Percentiles rank a stretch among this genome's conserved stretches.
Evolutionary conservation across 53 echinoderm and acorn worm genomes (phyloP).

Genomic region (Mesocentrotus franciscanus): DNA sequence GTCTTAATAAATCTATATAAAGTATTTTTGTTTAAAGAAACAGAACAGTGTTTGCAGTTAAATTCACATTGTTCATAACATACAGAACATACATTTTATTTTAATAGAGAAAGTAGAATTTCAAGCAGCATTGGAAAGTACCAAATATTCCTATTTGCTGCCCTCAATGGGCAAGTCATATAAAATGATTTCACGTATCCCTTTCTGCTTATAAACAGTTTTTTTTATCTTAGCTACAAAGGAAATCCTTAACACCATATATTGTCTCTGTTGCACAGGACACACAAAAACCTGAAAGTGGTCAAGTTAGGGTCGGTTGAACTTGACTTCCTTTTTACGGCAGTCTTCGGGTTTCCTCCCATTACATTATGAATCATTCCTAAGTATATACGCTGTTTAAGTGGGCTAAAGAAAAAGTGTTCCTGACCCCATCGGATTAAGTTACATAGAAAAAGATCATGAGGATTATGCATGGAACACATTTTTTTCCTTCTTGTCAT

Average conservation of each 20-base stretch:
- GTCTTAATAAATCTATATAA: too few species aligned
- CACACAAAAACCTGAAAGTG: background rate
- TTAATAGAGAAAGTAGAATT: background rate
- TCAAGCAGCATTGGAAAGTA: background rate
- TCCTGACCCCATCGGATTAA: constrained; percentile 1
- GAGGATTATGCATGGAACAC: background rate
- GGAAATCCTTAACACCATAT: background rate
- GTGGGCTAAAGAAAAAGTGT: background rate
- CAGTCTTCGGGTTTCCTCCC: background rate
- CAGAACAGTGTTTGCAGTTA: too few species aligned
- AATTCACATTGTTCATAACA: background rate
- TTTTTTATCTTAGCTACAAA: background rate
- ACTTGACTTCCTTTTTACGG: background rate
- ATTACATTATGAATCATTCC: background rate
- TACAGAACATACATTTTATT: background rate
- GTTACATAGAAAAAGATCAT: background rate
- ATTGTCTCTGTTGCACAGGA: background rate
- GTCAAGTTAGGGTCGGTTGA: background rate
- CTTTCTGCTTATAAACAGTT: background rate
- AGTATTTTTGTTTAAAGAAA: too few species aligned
- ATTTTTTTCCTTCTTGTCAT: background rate
- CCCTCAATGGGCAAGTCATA: background rate
- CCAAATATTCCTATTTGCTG: background rate
- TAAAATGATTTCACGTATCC: background rate
- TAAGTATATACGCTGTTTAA: background rate